phyloP scores from a whole-genome alignment of 2,888 invertebrate species.

The Nemurella pictetii region DNA sequence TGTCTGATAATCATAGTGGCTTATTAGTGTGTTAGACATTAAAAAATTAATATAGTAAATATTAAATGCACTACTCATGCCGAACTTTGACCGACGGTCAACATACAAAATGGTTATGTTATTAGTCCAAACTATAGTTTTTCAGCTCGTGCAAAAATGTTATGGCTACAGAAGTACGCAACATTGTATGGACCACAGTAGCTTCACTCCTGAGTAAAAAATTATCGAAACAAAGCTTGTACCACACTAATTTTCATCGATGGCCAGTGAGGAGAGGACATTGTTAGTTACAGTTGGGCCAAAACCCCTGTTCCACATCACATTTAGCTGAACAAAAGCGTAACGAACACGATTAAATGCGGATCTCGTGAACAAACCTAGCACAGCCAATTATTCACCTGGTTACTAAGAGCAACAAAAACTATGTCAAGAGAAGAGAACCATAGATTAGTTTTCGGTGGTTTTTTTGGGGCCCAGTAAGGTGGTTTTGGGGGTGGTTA shows the following conservation, averaged over 20 bases:
- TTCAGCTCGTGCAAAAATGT: background rate
- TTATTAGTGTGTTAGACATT: background rate
- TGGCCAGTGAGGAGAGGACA: too few species aligned
- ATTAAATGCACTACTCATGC: background rate
- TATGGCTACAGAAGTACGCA: background rate
- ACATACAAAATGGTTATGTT: background rate
- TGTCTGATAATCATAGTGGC: too few species aligned
- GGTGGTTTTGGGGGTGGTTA: background rate
- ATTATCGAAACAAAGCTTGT: too few species aligned
- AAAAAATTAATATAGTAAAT: background rate
- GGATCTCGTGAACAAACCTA: background rate
- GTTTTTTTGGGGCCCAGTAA: slow-evolving; percentile 14
- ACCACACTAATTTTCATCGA: too few species aligned
- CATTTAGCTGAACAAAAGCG: too few species aligned
- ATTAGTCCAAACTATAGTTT: background rate
- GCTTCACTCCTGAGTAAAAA: too few species aligned
- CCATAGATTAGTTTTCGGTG: slow-evolving; percentile 13
- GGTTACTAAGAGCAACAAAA: background rate
- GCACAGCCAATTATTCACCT: background rate
- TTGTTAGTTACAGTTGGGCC: too few species aligned
- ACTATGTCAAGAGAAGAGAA: background rate
- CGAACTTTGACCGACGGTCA: background rate
- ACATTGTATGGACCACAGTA: background rate
- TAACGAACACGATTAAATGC: background rate
- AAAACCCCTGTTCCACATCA: too few species aligned